Evolutionary conservation across 2,113 vertebrate species (phyloP).

Genomic region (Ammodytes marinus): DNA sequence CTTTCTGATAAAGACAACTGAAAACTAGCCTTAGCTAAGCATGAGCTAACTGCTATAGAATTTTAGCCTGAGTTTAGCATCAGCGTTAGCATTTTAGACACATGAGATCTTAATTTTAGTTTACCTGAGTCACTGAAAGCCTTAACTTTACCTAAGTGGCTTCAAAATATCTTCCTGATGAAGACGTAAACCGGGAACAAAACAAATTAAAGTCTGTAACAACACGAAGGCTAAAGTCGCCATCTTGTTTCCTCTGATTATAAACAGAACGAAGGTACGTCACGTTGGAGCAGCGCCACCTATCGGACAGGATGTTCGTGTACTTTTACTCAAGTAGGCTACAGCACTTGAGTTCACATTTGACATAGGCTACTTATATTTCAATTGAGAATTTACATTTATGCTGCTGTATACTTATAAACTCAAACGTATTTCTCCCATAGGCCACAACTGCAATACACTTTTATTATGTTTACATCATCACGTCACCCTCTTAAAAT

Average conservation of each 20-base stretch:
- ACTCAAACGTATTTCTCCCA: no score
- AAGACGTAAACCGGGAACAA: fast-evolving
- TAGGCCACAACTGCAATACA: no score
- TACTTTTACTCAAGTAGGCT: background rate
- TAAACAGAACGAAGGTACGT: background rate
- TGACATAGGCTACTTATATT: no score
- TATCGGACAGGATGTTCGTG: constrained; percentile 17
- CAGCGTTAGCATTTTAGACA: background rate
- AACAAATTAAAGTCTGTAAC: no score
- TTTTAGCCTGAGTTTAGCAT: background rate
- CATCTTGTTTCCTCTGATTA: background rate
- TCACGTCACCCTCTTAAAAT: no score
- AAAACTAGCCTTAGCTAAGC: background rate
- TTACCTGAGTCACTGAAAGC: fast-evolving
- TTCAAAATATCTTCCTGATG: background rate
- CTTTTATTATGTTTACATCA: no score
- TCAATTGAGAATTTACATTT: no score
- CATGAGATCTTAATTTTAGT: background rate
- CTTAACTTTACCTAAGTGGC: background rate
- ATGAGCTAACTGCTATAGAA: background rate
- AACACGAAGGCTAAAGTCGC: background rate
- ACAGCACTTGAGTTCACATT: background rate
- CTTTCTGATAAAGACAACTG: background rate
- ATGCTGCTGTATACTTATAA: no score
- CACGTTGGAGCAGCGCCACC: constrained; percentile 36